Percentiles rank a stretch among this genome's conserved stretches.
These are phyloP conservation scores for Psilopsiagon aurifrons DNA, from an alignment of 2,113 vertebrate species.

Conservation along the genomic window DNA sequence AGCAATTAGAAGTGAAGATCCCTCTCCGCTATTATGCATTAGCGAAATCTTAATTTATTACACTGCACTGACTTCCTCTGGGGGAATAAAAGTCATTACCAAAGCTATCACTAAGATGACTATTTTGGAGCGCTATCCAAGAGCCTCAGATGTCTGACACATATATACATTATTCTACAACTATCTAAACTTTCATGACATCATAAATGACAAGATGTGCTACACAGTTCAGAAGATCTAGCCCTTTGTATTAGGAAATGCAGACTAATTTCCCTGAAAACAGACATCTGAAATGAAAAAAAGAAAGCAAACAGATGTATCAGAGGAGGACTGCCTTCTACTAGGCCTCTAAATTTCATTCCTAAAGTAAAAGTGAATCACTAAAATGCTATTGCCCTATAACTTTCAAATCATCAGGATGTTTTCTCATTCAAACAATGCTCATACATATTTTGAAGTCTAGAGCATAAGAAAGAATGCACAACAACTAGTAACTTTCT, in stretches of 20 bases:
- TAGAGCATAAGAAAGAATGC: not conserved
- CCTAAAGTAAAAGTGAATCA: not conserved
- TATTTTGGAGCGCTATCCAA: slow-evolving; percentile 19
- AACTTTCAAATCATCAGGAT: not conserved
- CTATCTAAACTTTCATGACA: not conserved
- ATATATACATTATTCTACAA: slow-evolving; percentile 31
- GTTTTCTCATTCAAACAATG: not conserved
- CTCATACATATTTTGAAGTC: not conserved
- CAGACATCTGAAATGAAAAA: not conserved
- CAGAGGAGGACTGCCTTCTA: not conserved
- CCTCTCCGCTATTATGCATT: not conserved
- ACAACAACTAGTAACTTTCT: not conserved
- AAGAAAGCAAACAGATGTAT: not conserved
- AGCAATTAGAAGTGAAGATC: not conserved
- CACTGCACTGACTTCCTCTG: not conserved
- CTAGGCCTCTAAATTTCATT: not conserved
- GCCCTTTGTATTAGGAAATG: not conserved
- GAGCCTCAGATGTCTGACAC: not conserved
- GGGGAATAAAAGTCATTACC: not conserved
- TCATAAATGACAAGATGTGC: not conserved
- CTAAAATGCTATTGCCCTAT: not conserved
- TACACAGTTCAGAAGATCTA: not conserved
- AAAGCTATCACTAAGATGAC: not conserved
- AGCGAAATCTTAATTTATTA: not conserved
- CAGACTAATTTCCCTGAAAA: not conserved